Evolutionary conservation across 2,888 invertebrate species (phyloP).

Genomic region (Eledone cirrhosa): DNA sequence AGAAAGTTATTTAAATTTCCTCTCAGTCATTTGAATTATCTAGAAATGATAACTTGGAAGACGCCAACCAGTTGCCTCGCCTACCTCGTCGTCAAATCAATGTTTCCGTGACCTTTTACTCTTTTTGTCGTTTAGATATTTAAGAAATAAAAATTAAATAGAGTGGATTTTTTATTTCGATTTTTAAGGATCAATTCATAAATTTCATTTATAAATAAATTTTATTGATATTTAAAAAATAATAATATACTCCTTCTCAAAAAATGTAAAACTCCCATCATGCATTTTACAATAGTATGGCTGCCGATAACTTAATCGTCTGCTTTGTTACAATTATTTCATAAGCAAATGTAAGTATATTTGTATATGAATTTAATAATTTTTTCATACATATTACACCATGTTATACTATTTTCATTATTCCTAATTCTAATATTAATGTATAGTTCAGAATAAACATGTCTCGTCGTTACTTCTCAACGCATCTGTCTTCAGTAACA

Average conservation of each 20-base stretch:
- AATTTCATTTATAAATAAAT: background rate
- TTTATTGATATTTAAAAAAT: background rate
- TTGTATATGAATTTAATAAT: background rate
- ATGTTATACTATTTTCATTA: no score
- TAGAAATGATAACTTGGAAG: constrained; percentile 16
- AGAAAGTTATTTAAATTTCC: constrained; percentile 26
- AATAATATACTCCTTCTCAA: no score
- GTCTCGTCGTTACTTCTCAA: no score
- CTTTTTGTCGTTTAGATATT: background rate
- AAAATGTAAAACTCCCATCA: background rate
- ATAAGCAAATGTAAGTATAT: background rate
- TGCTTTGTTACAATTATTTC: background rate
- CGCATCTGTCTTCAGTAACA: no score
- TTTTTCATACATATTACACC: no score
- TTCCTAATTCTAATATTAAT: no score
- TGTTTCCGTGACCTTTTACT: constrained; percentile 17
- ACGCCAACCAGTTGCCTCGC: constrained; percentile 17
- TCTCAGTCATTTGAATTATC: constrained; percentile 26
- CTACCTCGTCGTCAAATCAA: constrained; percentile 7
- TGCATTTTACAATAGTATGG: background rate
- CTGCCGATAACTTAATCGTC: background rate
- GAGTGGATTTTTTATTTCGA: background rate
- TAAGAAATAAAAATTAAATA: background rate
- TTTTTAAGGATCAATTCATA: background rate
- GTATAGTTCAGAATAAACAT: no score